A percentile compares a stretch with the other conserved stretches of the same genome.
phyloP scores from a whole-genome alignment of 2,797 vertebrate species.

The Apodemus agrarius region DNA sequence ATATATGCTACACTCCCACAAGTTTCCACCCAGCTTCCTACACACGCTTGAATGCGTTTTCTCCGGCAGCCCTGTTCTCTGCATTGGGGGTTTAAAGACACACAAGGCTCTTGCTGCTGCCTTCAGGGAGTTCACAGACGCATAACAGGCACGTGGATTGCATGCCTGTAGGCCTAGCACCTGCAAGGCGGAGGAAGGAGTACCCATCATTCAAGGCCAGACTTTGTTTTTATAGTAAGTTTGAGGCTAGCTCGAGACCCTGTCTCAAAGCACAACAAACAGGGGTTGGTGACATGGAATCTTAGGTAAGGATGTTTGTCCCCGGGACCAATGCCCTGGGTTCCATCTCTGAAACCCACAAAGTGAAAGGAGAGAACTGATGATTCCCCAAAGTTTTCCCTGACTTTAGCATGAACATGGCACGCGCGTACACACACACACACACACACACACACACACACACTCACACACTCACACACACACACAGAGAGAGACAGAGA shows the following conservation, averaged over 20 bases:
- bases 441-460: background rate
- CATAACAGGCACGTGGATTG: fast-evolving
- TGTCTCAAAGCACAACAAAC: background rate
- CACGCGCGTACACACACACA: background rate
- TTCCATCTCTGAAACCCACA: background rate
- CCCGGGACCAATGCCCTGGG: background rate
- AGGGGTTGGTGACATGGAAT: background rate
- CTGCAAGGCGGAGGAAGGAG: background rate
- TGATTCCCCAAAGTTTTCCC: background rate
- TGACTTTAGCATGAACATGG: background rate
- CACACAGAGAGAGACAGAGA: too few relatives aligned
- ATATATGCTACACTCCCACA: slow-evolving; percentile 72
- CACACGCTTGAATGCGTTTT: slow-evolving; percentile 33
- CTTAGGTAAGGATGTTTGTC: background rate
- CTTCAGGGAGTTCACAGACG: slow-evolving; percentile 8
- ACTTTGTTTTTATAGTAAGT: background rate
- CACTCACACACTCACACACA: background rate
- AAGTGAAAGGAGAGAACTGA: background rate
- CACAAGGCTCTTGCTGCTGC: slow-evolving; percentile 20
- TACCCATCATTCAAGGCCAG: background rate
- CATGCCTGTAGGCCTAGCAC: background rate
- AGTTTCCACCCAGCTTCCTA: slow-evolving; percentile 70
- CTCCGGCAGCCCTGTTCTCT: slow-evolving; percentile 29
- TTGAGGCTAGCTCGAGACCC: background rate
- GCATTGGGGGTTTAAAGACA: slow-evolving; percentile 37